Base-by-base conservation (phyloP, 2,888 invertebrate species). In the Melanargia galathea region DNA sequence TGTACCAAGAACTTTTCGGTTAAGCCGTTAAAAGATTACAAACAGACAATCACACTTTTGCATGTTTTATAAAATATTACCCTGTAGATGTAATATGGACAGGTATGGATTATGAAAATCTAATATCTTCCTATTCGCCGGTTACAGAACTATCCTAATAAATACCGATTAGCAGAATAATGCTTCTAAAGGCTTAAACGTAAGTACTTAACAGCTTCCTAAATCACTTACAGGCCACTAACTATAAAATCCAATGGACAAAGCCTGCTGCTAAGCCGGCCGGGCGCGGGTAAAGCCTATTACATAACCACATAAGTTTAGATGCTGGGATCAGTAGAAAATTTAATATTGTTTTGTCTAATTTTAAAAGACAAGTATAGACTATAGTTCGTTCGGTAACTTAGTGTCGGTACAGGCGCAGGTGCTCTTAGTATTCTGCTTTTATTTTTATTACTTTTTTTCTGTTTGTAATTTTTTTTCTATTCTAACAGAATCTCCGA, bases 261-360 rank as follows among this genome's bases (percentile, higher is more conserved):
- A 56, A 56, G 56, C 40, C 18, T 30, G 8, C 30, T 5, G 26
- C 45, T 56, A 56, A 30, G 56, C 56, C 20, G 26, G 30, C 26
- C 56, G 30, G 30, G 18, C 18, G 43, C 13, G 18, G 26, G n/a
- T 56, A 45, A 26, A 40, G 16, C 26, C 56, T 55, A 45, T 56
- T 56, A 56, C 56, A 45, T 56, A 56, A 56, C 30, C 56, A 43
- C 43, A 45, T 22, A 54, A 54, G 22, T 54, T 55, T 40, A 20
- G 35, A 35, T 35, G 20, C 16, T 26, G 35, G 35, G 35, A 20
- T 35, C 52, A 33, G 24, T 40, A 22, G 22, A 38, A 20, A 46
- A 40, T 24, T 3, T 40, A n/a, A 38, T 35, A 18, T 22, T 54
- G 8, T 30, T 49, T 11, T 1, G 18, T 1, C 16, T 6, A 43